Evolutionary conservation across 2,888 invertebrate genomes (phyloP).

Genomic region (Thereva nobilitata): DNA sequence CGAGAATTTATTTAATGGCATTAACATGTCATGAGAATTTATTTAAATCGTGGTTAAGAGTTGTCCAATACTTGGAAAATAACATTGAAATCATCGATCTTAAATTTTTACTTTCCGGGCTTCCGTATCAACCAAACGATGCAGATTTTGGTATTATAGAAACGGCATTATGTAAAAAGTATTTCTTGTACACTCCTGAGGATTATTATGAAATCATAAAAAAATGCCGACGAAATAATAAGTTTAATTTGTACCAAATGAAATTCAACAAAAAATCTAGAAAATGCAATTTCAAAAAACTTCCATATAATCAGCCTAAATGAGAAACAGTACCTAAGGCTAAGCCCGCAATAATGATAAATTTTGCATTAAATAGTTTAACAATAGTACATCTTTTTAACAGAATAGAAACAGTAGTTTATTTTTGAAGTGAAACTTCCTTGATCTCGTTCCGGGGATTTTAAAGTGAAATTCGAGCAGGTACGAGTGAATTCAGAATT

Average conservation of each 20-base stretch:
- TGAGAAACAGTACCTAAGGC: slow-evolving; percentile 2
- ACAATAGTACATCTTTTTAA: slow-evolving; percentile 12
- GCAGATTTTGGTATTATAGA: slow-evolving; percentile 18
- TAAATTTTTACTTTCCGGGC: slow-evolving; percentile 18
- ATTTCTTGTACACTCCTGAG: slow-evolving; percentile 16
- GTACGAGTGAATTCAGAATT: too few relatives aligned
- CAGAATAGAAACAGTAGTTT: too few relatives aligned
- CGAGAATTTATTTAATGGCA: too few relatives aligned
- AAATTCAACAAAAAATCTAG: slow-evolving; percentile 20
- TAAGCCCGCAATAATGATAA: slow-evolving; percentile 7
- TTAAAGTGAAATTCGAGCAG: too few relatives aligned
- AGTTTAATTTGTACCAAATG: slow-evolving; percentile 22
- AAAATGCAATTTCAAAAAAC: slow-evolving; percentile 18
- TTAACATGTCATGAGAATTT: too few relatives aligned
- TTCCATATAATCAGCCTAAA: slow-evolving; percentile 15
- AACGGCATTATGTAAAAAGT: slow-evolving; percentile 11
- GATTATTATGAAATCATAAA: slow-evolving; percentile 24
- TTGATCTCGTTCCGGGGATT: too few relatives aligned
- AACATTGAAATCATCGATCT: slow-evolving; percentile 22
- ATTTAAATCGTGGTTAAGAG: too few relatives aligned
- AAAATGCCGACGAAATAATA: slow-evolving; percentile 14
- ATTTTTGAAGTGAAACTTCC: too few relatives aligned
- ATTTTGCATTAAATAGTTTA: slow-evolving; percentile 7
- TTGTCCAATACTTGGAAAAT: too few relatives aligned
- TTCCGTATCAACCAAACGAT: slow-evolving; percentile 13